phyloP scores from a whole-genome alignment of 2,888 invertebrate species.

The Eupithecia subfuscata region DNA sequence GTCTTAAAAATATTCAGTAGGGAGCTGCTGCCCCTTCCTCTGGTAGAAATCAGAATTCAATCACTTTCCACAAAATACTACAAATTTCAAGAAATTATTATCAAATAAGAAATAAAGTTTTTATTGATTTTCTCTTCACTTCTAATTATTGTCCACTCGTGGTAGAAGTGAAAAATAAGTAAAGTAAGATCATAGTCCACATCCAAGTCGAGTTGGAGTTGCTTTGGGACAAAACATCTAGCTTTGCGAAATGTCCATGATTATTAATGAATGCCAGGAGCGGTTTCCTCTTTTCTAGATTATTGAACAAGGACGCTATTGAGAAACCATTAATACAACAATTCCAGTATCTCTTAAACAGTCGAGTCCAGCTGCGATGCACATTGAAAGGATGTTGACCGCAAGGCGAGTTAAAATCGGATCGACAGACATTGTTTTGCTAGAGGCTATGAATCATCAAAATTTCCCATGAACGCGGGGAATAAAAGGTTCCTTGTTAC shows the following conservation, averaged over 20 bases:
- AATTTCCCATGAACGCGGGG: slow-evolving; percentile 36
- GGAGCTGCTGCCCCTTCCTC: not conserved
- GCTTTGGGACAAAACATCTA: too few species aligned
- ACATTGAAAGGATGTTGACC: slow-evolving; percentile 42
- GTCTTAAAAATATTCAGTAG: not conserved
- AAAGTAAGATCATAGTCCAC: too few species aligned
- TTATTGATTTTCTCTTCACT: too few species aligned
- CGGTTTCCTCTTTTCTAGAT: not conserved
- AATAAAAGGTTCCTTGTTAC: slow-evolving; percentile 25
- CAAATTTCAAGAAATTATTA: too few species aligned
- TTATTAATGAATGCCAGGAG: not conserved
- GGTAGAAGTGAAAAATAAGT: too few species aligned
- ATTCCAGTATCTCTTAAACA: not conserved
- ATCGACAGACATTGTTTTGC: slow-evolving; percentile 42
- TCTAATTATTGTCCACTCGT: too few species aligned
- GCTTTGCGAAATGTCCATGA: too few species aligned
- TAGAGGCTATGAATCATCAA: slow-evolving; percentile 41
- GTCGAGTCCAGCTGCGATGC: slow-evolving; percentile 14
- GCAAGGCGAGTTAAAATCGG: slow-evolving; percentile 40
- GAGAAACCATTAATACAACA: not conserved
- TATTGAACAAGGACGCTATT: not conserved
- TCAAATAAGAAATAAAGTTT: too few species aligned
- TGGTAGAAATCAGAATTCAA: too few species aligned
- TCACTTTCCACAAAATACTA: too few species aligned
- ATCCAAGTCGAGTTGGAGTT: too few species aligned